Evolutionary conservation across 2,113 vertebrate species (phyloP), one percentile per base, ranked within the genome.

Genomic region (Aleadryas rufinucha): DNA sequence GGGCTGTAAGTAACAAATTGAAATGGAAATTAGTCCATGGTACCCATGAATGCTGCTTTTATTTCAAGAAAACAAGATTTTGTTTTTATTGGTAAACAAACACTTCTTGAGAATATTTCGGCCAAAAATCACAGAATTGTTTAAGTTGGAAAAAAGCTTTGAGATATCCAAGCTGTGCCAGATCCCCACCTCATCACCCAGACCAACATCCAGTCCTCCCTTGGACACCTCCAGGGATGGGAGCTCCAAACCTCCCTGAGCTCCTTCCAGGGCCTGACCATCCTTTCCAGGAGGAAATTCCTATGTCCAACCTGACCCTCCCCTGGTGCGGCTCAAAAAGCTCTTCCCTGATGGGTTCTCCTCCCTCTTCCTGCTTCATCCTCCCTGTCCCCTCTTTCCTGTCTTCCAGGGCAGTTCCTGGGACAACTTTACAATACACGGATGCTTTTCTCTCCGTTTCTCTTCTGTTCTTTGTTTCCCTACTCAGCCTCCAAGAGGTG

Each of bases 31-130:
- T 2, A 57, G 6, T 30, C 23, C 39, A 0, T 13, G 20, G 35
- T 4, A 30, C 9, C 49, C 0, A 0, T 2, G 6, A 60, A 53
- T 13, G 17, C 45, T 5, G 2, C 9, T 74, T 80, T 47, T 42
- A 19, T 72, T 84, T 74, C 50, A 52, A 71, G n/a, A 57, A 45
- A 47, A 64, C 8, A 42, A 9, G 11, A 2, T 14, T 50, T 45
- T 11, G 13, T 42, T 57, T 84, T 52, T 57, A 53, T 6, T 9
- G 9, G 22, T 56, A 44, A 33, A 12, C 9, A 49, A 79, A 28
- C 11, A 8, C 3, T 65, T 18, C 18, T 0, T 61, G 54, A 33
- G 41, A 77, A 16, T 21, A 41, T 52, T 74, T 78, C 39, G 19
- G 39, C 8, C 4, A 27, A 39, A 59, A 16, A 33, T 11, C 30